Evolutionary conservation across 2,888 invertebrate species (phyloP), one percentile per base, ranked within the genome.

Genomic region (Automeris io): DNA sequence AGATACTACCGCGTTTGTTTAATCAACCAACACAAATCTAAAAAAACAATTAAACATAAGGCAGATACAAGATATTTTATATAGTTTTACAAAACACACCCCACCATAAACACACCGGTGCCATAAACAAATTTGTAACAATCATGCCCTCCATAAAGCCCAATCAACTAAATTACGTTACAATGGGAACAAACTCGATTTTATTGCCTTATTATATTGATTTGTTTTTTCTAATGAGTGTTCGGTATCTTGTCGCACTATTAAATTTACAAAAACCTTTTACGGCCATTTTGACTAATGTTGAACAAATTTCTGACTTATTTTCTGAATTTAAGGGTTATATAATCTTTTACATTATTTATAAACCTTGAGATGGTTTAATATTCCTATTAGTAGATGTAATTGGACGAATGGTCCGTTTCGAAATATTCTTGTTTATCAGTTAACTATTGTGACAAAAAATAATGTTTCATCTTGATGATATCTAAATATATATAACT

Each of bases 131-230:
- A 82, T 82, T 80, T 80, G 82, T 82, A 79, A 75, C 77, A 76
- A 82, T 81, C 73, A 74, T 69, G 56, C 45, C 41, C 49, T 48
- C 61, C 66, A 66, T 83, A 81, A 82, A 81, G 52, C 38, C 66
- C 75, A 79, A 76, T 79, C 75, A 73, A 61, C 55, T 47, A 57
- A 66, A 75, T 74, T 70, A 71, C 58, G 59, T 69, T 67, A 78
- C 74, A 79, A 75, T 73, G 64, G 67, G 69, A 72, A 76, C 73
- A 64, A 60, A 59, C 66, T 63, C 61, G 55, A 65, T 61, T 81
- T 82, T 83, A 83, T 75, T 67, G 68, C 72, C 79, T 81, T 77
- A 83, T 82, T 79, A 81, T 70, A 71, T 79, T 79, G 80, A 81
- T 83, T 82, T 82, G 80, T 80, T 81, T 80, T 78, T 67, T 64